A percentile compares a stretch with the other conserved stretches of the same genome.
phyloP scores from a whole-genome alignment of 2,888 invertebrate genomes.

The Anoplius nigerrimus region DNA sequence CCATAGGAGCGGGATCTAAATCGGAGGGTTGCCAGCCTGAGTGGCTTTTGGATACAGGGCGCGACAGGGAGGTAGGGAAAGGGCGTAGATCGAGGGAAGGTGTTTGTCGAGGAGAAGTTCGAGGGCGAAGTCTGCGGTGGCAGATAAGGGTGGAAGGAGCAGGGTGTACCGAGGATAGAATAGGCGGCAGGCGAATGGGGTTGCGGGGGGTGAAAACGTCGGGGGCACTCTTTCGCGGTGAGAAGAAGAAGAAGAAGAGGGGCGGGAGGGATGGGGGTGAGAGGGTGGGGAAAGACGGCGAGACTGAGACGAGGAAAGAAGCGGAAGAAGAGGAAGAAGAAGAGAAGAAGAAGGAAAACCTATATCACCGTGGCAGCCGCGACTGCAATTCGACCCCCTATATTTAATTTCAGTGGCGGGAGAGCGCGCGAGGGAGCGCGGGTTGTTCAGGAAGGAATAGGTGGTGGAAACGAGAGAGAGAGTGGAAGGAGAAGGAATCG shows the following conservation, averaged over 20 bases:
- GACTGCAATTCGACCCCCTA: slow-evolving; percentile 70
- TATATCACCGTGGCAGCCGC: slow-evolving; percentile 64
- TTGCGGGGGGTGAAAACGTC: slow-evolving; percentile 41
- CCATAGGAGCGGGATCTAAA: slow-evolving; percentile 45
- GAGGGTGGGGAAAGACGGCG: slow-evolving; percentile 12
- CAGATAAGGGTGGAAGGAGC: slow-evolving; percentile 66
- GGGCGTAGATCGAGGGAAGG: slow-evolving; percentile 42
- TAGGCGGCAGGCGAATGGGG: slow-evolving; percentile 26
- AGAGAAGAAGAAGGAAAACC: slow-evolving; percentile 41
- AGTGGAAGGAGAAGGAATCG: slow-evolving; percentile 59
- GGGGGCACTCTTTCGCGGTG: slow-evolving; percentile 40
- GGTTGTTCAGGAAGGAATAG: slow-evolving; percentile 49
- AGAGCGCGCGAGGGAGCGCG: slow-evolving; percentile 35
- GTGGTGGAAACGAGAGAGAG: slow-evolving; percentile 42
- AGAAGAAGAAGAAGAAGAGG: slow-evolving; percentile 8
- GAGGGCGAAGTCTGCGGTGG: slow-evolving; percentile 68
- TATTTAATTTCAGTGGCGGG: slow-evolving; percentile 70
- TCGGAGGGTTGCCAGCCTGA: slow-evolving; percentile 52
- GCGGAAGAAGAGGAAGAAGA: slow-evolving; percentile 24
- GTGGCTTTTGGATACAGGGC: slow-evolving; percentile 65
- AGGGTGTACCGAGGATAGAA: slow-evolving; percentile 25
- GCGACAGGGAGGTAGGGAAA: too few relatives aligned
- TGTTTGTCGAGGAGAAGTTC: slow-evolving; percentile 63
- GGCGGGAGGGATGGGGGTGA: not conserved
- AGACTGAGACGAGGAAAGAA: slow-evolving; percentile 9